Conservation (phyloP, 2,113 vertebrate genomes). For the Microtus pennsylvanicus region DNA sequence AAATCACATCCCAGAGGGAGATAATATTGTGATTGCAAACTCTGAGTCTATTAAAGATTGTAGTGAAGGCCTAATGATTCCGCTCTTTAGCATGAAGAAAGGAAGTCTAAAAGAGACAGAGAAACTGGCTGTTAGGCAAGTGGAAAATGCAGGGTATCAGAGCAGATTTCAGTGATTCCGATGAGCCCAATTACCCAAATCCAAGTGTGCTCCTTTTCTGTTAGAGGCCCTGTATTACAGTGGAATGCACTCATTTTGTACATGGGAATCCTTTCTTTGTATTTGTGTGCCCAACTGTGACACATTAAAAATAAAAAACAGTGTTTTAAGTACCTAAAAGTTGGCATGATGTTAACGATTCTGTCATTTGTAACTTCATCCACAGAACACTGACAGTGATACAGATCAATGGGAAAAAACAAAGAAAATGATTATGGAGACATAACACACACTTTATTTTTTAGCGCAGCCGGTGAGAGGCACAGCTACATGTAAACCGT, state of each 20-base stretch:
- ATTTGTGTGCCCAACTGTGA: constrained; percentile 35
- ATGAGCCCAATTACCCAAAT: constrained; percentile 39
- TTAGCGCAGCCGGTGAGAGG: constrained; percentile 30
- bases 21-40: background rate
- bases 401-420: background rate
- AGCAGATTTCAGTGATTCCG: background rate
- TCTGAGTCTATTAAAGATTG: background rate
- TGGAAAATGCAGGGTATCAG: background rate
- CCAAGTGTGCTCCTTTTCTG: background rate
- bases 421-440: constrained; percentile 48
- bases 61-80: background rate
- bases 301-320: background rate
- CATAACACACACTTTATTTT: constrained; percentile 30
- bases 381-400: background rate
- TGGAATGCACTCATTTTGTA: background rate
- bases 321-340: background rate
- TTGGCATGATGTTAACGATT: constrained; percentile 29
- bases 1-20: background rate
- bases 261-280: background rate
- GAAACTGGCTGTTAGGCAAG: background rate
- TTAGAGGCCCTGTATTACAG: background rate
- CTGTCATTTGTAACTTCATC: constrained; percentile 24
- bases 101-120: background rate
- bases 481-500: background rate
- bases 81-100: background rate